A percentile compares a stretch with the other conserved stretches of the same genome.
These are phyloP conservation scores for Tolmerus cingulatus DNA, from an alignment of 2,888 invertebrate species.

Conservation along the genomic window DNA sequence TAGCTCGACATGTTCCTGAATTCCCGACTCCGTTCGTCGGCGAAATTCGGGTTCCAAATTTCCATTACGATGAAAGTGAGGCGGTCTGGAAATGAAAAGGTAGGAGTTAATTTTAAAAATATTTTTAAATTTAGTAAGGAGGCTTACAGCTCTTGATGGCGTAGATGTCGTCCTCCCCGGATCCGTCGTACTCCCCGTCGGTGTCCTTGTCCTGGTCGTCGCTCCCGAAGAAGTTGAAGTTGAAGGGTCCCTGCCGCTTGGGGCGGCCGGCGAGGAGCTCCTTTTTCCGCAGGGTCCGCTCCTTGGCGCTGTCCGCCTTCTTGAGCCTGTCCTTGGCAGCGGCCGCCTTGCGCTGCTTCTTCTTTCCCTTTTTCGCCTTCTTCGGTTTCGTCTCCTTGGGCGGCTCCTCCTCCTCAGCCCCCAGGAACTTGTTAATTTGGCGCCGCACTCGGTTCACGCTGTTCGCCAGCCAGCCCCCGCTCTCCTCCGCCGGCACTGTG, in stretches of 20 bases:
- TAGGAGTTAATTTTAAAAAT: neutral
- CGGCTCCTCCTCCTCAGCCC: neutral
- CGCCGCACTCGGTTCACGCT: slow-evolving; percentile 58
- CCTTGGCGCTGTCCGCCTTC: neutral
- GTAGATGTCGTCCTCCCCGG: neutral
- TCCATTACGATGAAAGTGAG: slow-evolving; percentile 56
- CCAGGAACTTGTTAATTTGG: slow-evolving; percentile 53
- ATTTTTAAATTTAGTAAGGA: neutral
- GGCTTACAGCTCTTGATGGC: slow-evolving; percentile 44
- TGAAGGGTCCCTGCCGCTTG: neutral
- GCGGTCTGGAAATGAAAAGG: slow-evolving; percentile 52
- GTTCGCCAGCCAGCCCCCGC: slow-evolving; percentile 55
- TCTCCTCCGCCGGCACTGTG: slow-evolving; percentile 17
- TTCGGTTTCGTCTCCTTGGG: neutral
- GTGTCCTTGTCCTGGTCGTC: slow-evolving; percentile 50
- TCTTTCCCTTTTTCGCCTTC: neutral
- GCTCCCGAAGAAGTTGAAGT: slow-evolving; percentile 6
- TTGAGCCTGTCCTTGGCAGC: neutral
- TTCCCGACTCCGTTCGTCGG: slow-evolving; percentile 48
- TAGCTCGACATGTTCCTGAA: slow-evolving; percentile 53
- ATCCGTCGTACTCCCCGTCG: slow-evolving; percentile 39
- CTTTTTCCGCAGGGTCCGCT: neutral
- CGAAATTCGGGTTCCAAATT: slow-evolving; percentile 53
- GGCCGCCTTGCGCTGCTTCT: neutral
- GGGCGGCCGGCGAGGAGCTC: neutral